Base-by-base conservation (phyloP, 53 echinoderm and acorn worm species). In the Patiria pectinifera region DNA sequence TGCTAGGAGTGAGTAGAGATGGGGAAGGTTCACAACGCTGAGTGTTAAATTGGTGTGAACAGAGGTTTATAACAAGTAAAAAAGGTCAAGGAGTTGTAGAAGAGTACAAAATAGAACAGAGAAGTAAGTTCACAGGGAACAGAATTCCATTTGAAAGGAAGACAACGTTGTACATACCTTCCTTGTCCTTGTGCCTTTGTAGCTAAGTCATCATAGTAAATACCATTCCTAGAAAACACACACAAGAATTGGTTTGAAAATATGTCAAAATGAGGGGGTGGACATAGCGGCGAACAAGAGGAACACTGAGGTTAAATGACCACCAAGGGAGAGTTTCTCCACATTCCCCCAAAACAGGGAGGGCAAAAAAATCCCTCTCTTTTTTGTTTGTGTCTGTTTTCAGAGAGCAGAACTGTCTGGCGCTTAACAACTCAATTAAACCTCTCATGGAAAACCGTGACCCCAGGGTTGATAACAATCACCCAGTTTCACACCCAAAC, bases 181-280 rank as follows among this genome's bases (percentile, higher is more conserved):
- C 84, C 84, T 62, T 84, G 84, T 35, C 66, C 84, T 44, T 84
- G 84, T 43, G 84, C 15, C 66, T 84, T 84, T 84, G 66, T 66
- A 45, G 84, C 84, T 21, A 84, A 26, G 66, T 84, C 84, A 23
- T 84, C 84, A 44, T 63, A 84, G 84, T 84, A 84, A 25, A 84
- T 60, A 22, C 84, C 84, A 59, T 84, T 84, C 84, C 84, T 84
- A 66, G 12, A 84, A 63, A 79, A 84, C 21, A 84, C 2, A 84
- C 0, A 53, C 2, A 66, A 84, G 45, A 45, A 84, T 66, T 24
- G 15, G 12, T 61, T 24, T 78, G 26, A 83, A 81, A 44, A 78
- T 44, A 35, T 70, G 16, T 70, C 70, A 18, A 44, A 2, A 2
- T 44, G 44, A 70, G 70, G 21, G 21, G 70, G 70, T 70, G 70